Percentiles rank a stretch among this genome's conserved stretches.
Evolutionary conservation across 1,140 invertebrate species (phyloP).

Genomic region (Drosophila littoralis): DNA sequence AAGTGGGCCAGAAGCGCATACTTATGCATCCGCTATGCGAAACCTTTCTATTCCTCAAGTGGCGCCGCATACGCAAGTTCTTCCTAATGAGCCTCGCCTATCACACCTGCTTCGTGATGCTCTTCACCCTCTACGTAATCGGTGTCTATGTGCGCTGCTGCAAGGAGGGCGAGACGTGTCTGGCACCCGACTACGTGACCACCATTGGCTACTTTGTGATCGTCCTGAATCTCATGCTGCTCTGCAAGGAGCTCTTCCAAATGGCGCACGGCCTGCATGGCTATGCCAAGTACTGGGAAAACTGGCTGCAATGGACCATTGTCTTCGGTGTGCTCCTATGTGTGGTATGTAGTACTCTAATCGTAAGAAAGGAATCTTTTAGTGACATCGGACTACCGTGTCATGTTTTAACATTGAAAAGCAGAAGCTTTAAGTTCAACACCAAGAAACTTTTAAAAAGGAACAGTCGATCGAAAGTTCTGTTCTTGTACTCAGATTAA

Average conservation of each 20-base stretch:
- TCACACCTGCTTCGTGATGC: slow-evolving; percentile 90
- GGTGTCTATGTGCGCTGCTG: slow-evolving; percentile 85
- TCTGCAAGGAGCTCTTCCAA: slow-evolving; percentile 90
- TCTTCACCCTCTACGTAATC: slow-evolving; percentile 89
- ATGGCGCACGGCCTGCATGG: slow-evolving; percentile 88
- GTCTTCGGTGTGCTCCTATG: slow-evolving; percentile 88
- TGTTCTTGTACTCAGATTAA: too few species aligned
- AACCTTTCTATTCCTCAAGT: slow-evolving; percentile 92
- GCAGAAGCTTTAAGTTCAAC: too few species aligned
- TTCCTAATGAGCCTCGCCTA: slow-evolving; percentile 92
- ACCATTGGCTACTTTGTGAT: slow-evolving; percentile 87
- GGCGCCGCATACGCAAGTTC: slow-evolving; percentile 92
- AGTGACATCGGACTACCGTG: too few species aligned
- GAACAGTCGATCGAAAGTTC: too few species aligned
- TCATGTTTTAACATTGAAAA: too few species aligned
- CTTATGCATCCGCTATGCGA: slow-evolving; percentile 92
- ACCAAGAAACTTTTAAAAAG: too few species aligned
- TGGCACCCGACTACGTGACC: slow-evolving; percentile 85
- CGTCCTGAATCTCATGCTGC: slow-evolving; percentile 87
- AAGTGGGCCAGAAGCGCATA: slow-evolving; percentile 90
- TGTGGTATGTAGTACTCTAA: slow-evolving; percentile 84
- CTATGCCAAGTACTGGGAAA: slow-evolving; percentile 92
- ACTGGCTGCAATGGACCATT: slow-evolving; percentile 92
- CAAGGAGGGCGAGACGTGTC: slow-evolving; percentile 76
- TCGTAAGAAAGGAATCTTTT: too few species aligned